Conservation (phyloP, 1,140 invertebrate species). For the Tribolium castaneum region DNA sequence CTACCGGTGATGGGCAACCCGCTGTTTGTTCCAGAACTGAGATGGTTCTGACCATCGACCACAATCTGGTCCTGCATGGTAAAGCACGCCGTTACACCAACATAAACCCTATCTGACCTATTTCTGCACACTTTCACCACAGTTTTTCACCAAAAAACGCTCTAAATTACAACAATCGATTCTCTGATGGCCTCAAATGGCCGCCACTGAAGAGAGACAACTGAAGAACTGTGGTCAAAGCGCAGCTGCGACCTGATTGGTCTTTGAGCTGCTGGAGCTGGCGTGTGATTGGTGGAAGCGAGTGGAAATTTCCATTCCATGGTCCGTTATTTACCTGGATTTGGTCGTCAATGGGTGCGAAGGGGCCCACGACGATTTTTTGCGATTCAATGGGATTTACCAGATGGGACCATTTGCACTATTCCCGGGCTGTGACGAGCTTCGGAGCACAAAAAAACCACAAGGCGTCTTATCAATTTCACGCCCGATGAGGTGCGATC, state of each 20-base stretch:
- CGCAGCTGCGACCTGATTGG: not conserved
- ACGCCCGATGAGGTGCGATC: not conserved
- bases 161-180: not conserved
- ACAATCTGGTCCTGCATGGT: slow-evolving; percentile 61
- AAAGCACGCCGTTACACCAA: slow-evolving; percentile 3
- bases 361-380: not conserved
- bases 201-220: not conserved
- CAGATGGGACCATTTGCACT: not conserved
- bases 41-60: slow-evolving; percentile 63
- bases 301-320: not conserved
- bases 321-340: not conserved
- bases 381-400: not conserved
- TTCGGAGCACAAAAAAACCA: not conserved
- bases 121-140: too few species aligned
- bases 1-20: too few species aligned
- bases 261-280: not conserved
- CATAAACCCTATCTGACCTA: not conserved
- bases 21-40: too few species aligned
- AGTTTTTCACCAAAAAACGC: too few species aligned
- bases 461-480: not conserved
- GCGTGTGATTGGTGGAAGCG: not conserved
- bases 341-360: not conserved
- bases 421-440: not conserved
- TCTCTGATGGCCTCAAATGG: not conserved
- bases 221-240: not conserved